A percentile compares a stretch with the other conserved stretches of the same genome.
phyloP scores from a whole-genome alignment of 2,797 vertebrate genomes.

The Steatocranus sp. region DNA sequence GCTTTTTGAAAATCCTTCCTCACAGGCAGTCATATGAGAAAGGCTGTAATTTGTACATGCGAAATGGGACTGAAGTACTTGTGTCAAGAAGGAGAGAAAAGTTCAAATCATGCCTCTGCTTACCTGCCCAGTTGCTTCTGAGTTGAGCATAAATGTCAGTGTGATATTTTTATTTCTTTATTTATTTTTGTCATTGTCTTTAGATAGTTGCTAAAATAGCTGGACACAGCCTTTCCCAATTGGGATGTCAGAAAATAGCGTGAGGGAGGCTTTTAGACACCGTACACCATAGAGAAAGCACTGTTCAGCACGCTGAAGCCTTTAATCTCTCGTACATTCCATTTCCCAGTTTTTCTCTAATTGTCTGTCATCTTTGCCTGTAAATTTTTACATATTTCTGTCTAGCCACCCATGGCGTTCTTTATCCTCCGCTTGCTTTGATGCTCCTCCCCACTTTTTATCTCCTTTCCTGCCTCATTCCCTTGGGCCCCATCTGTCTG shows the following conservation, averaged over 20 bases:
- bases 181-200: not conserved
- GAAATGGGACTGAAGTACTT: not conserved
- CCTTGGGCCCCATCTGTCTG: constrained; percentile 57
- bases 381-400: constrained; percentile 37
- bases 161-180: not conserved
- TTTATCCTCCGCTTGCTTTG: constrained; percentile 14
- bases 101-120: not conserved
- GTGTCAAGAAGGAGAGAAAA: not conserved
- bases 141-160: not conserved
- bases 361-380: constrained; percentile 21
- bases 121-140: not conserved
- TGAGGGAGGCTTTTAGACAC: not conserved
- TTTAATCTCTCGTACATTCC: constrained; percentile 12
- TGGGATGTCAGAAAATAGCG: not conserved
- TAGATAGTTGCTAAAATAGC: not conserved
- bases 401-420: not conserved
- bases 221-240: not conserved
- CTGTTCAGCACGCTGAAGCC: not conserved
- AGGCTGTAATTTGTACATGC: not conserved
- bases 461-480: constrained; percentile 37
- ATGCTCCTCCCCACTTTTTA: constrained; percentile 18
- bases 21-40: not conserved
- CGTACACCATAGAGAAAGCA: not conserved
- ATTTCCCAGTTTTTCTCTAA: constrained; percentile 7
- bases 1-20: not conserved